These are phyloP conservation scores for Elegia similella DNA, from an alignment of 2,888 invertebrate species.

Conservation along the genomic window DNA sequence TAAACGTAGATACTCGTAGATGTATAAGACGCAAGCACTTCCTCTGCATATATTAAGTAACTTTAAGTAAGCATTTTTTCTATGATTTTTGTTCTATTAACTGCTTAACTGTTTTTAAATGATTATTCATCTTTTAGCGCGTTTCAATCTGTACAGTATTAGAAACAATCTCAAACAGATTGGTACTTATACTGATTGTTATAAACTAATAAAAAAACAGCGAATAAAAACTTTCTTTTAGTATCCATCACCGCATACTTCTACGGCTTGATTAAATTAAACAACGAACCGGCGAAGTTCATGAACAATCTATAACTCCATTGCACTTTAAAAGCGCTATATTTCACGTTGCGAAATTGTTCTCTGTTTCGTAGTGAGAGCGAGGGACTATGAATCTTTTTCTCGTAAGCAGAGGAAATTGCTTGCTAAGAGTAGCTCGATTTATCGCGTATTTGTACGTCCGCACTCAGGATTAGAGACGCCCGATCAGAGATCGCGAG, in stretches of 20 bases:
- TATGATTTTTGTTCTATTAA: too few relatives aligned
- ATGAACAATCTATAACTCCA: slow-evolving; percentile 17
- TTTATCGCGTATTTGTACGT: slow-evolving; percentile 68
- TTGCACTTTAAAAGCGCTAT: slow-evolving; percentile 35
- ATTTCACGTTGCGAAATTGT: slow-evolving; percentile 38
- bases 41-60: too few relatives aligned
- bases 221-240: background rate
- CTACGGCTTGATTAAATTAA: slow-evolving; percentile 5
- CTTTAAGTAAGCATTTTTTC: too few relatives aligned
- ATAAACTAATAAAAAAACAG: background rate
- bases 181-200: too few relatives aligned
- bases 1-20: too few relatives aligned
- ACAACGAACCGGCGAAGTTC: background rate
- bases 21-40: too few relatives aligned
- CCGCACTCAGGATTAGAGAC: slow-evolving; percentile 12
- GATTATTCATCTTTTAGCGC: too few relatives aligned
- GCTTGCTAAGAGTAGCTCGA: slow-evolving; percentile 73
- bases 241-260: background rate
- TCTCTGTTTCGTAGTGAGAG: slow-evolving; percentile 27
- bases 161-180: too few relatives aligned
- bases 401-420: slow-evolving; percentile 71
- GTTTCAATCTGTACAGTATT: too few relatives aligned
- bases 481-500: slow-evolving; percentile 8
- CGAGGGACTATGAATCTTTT: slow-evolving; percentile 63
- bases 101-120: too few relatives aligned